Evolutionary conservation across 2,888 invertebrate species (phyloP), one percentile per base, ranked within the genome.

Genomic region (Drosophila mulleri): DNA sequence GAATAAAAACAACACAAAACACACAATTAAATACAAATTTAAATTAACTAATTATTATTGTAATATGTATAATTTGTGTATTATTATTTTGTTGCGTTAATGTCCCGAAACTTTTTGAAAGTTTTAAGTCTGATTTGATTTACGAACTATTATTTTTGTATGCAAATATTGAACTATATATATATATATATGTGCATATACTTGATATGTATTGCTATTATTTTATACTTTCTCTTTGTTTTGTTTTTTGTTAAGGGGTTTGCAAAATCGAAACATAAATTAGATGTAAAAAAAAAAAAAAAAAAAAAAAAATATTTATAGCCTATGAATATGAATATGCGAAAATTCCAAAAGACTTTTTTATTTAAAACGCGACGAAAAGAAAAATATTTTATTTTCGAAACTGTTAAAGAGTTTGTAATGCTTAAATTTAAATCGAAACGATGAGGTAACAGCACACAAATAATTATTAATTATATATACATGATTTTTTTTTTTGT

Each of bases 291-390:
- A 2, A 11, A 80, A 2, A 11, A 52, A 53, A 74, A 8, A 9
- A 65, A 77, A 80, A 2, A 11, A 52, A 53, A 77, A 8, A 9
- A 65, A 77, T 75, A 67, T 61, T 65, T 78, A 78, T 68, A 70
- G 59, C 59, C 57, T 70, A 81, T 60, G 72, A 82, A 79, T 74
- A 82, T 76, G 69, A 82, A 83, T 83, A 75, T 76, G 82, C 78
- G 47, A 73, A 82, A 80, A 80, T 82, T 77, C 80, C 79, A 80
- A 78, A 80, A 80, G 71, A 82, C 83, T 73, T 78, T 78, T 73
- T 75, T 79, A 56, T 74, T 74, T 63, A 67, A 73, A 69, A 54
- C n/a, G 11, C 41, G 41, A n/a, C 37, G 16, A 54, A 29, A 18
- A 54, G 6, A 29, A 18, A 42, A 42, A 42, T 18, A 23, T 67